Evolutionary conservation across 2,113 vertebrate species (phyloP).

Genomic region (Grus americana): DNA sequence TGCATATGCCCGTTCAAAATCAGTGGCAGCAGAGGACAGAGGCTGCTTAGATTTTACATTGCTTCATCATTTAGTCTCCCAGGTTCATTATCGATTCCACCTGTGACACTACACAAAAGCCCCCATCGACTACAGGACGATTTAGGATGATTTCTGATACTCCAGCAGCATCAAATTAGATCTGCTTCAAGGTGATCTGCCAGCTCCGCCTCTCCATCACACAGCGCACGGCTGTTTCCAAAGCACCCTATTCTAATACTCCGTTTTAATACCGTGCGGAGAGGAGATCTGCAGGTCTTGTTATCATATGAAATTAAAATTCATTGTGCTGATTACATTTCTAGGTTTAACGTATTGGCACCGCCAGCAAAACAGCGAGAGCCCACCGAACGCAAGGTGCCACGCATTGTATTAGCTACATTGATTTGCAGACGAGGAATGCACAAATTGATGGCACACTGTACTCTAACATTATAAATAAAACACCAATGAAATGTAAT

Average conservation of each 20-base stretch:
- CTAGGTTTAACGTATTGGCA: not conserved
- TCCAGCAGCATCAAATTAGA: conserved; percentile 5
- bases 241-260: not conserved
- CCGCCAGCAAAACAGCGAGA: not conserved
- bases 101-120: not conserved
- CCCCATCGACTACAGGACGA: not conserved
- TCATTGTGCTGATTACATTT: not conserved
- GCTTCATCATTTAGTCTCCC: not conserved
- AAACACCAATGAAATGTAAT: not conserved
- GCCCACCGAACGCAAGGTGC: not conserved
- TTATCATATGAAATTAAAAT: conserved; percentile 16
- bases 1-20: not conserved
- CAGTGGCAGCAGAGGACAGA: not conserved
- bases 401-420: not conserved
- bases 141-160: not conserved
- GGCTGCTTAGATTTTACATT: not conserved
- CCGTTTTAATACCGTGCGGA: fast-evolving
- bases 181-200: conserved; percentile 14
- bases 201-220: not conserved
- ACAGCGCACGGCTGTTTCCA: not conserved
- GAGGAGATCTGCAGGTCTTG: not conserved
- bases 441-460: not conserved
- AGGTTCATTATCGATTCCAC: not conserved
- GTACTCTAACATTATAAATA: not conserved
- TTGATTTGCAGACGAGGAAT: not conserved